These are phyloP conservation scores for rat (Rattus norvegicus) DNA, from an alignment of 2,113 vertebrate species.

Conservation along the genomic window GRCr8 NC_086029.1:29030001-29030500, in stretches of 20 bases:
- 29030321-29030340: background rate
- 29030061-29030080: background rate
- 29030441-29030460: background rate
- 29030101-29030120: background rate
- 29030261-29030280: background rate
- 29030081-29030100: background rate
- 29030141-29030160: background rate
- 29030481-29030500: background rate
- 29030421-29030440: background rate
- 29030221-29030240: background rate
- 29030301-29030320: background rate
- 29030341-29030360: background rate
- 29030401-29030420: background rate
- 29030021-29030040: background rate
- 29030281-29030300: background rate
- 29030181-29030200: background rate
- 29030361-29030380: background rate
- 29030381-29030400: background rate
- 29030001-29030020: background rate
- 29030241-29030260: background rate
- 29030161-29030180: background rate
- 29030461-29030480: background rate
- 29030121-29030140: background rate
- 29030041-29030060: background rate
- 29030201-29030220: background rate